Evolutionary conservation across 2,888 invertebrate genomes (phyloP).

Genomic region (Seira ritae): DNA sequence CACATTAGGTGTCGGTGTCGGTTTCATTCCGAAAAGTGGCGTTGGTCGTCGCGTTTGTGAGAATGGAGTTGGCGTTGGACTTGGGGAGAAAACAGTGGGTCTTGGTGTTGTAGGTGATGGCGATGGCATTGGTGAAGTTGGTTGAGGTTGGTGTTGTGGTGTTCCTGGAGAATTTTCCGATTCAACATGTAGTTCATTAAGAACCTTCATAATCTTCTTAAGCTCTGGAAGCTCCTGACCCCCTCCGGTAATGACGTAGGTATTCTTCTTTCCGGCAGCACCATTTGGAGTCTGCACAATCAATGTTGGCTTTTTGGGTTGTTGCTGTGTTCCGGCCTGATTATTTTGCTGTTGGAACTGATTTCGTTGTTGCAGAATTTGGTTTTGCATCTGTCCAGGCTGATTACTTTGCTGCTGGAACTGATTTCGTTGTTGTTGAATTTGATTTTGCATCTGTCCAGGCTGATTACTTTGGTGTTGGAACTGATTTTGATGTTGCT

Average conservation of each 20-base stretch:
- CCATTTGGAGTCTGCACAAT: slow-evolving; percentile 58
- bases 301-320: slow-evolving; percentile 50
- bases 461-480: background rate
- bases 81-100: slow-evolving; percentile 25
- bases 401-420: slow-evolving; percentile 19
- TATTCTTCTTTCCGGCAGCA: slow-evolving; percentile 53
- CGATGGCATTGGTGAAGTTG: slow-evolving; percentile 34
- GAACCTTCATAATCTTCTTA: slow-evolving; percentile 66
- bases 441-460: slow-evolving; percentile 25
- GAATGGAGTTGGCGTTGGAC: slow-evolving; percentile 37
- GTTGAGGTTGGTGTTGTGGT: slow-evolving; percentile 12
- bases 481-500: slow-evolving; percentile 13
- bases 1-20: slow-evolving; percentile 31
- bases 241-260: slow-evolving; percentile 64
- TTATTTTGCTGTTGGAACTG: slow-evolving; percentile 1
- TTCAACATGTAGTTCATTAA: slow-evolving; percentile 63
- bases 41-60: slow-evolving; percentile 19
- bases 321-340: background rate
- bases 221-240: slow-evolving; percentile 58
- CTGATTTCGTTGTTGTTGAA: slow-evolving; percentile 18
- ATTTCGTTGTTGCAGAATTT: slow-evolving; percentile 28
- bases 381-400: slow-evolving; percentile 8
- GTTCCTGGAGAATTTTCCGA: slow-evolving; percentile 36
- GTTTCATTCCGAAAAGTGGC: background rate
- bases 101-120: slow-evolving; percentile 42